These are phyloP conservation scores for Tyrannus savana DNA, from an alignment of 2,113 vertebrate genomes.

Conservation along the genomic window DNA sequence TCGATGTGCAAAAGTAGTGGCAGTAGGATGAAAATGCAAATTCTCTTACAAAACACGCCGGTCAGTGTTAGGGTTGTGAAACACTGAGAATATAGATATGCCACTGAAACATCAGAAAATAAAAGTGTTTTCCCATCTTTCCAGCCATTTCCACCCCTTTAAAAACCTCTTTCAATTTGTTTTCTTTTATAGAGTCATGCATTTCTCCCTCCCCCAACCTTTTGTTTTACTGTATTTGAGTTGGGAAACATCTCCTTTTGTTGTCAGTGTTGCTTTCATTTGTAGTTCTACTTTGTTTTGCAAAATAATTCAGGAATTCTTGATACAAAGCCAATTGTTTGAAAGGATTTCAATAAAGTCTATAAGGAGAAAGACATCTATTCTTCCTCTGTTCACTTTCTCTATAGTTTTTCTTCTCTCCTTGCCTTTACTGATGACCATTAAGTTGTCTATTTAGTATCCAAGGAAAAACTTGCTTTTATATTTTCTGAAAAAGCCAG, in stretches of 20 bases:
- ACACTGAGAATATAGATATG: neutral
- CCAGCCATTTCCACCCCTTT: neutral
- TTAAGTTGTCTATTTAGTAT: neutral
- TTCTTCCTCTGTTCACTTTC: neutral
- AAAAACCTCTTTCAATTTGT: neutral
- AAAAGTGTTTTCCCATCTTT: slow-evolving; percentile 7
- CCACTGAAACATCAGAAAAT: neutral
- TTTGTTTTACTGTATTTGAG: neutral
- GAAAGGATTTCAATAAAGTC: neutral
- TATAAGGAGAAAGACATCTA: neutral
- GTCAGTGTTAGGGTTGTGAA: neutral
- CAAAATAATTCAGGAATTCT: slow-evolving; percentile 29
- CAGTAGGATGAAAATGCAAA: slow-evolving; percentile 14
- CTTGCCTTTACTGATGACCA: neutral
- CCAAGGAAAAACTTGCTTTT: neutral
- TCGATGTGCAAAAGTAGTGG: slow-evolving; percentile 31
- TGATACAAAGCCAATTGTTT: neutral
- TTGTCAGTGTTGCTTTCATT: slow-evolving; percentile 7
- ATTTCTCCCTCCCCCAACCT: neutral
- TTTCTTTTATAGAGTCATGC: neutral
- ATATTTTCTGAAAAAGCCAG: neutral
- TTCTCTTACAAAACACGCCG: slow-evolving; percentile 19
- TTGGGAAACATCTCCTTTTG: neutral
- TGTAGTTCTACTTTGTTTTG: slow-evolving; percentile 36
- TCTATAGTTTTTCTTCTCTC: neutral